A percentile compares a stretch with the other conserved stretches of the same genome.
These are phyloP conservation scores for Lycocerus yunnanus DNA, from an alignment of 2,888 invertebrate genomes.

Conservation along the genomic window DNA sequence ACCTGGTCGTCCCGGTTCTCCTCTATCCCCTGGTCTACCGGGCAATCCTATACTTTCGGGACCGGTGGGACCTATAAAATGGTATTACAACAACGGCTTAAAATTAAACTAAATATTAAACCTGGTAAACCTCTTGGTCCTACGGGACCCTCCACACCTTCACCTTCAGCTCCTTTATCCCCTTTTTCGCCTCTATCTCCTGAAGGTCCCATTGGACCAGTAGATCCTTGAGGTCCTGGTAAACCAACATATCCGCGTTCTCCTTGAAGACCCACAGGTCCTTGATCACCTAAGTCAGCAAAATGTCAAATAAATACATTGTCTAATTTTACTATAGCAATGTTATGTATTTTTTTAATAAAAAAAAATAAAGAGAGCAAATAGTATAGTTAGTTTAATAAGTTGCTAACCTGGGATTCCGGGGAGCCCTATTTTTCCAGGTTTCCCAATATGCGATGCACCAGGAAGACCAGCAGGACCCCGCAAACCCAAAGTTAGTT, in stretches of 20 bases:
- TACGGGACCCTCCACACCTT: constrained; percentile 73
- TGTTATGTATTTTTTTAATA: too few relatives aligned
- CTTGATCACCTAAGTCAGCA: constrained; percentile 62
- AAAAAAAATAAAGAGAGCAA: not conserved
- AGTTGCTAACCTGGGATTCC: constrained; percentile 61
- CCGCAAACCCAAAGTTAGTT: constrained; percentile 62
- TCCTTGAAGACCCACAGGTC: constrained; percentile 67
- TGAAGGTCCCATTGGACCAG: constrained; percentile 64
- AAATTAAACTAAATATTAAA: constrained; percentile 42
- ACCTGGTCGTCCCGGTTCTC: constrained; percentile 77
- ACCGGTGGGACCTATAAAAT: constrained; percentile 66
- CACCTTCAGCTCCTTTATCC: constrained; percentile 71
- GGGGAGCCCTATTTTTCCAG: constrained; percentile 60
- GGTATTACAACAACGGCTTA: not conserved
- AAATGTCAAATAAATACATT: not conserved
- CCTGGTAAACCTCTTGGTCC: constrained; percentile 74
- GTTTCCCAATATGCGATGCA: constrained; percentile 57
- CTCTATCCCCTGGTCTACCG: constrained; percentile 78
- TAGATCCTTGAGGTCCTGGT: constrained; percentile 63
- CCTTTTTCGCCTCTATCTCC: constrained; percentile 78
- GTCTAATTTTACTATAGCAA: not conserved
- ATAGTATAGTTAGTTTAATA: not conserved
- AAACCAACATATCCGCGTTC: constrained; percentile 70
- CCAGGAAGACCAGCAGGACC: constrained; percentile 74
- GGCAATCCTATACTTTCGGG: constrained; percentile 65